phyloP scores from a whole-genome alignment of 2,888 invertebrate genomes.

The Pristionchus mayeri region DNA sequence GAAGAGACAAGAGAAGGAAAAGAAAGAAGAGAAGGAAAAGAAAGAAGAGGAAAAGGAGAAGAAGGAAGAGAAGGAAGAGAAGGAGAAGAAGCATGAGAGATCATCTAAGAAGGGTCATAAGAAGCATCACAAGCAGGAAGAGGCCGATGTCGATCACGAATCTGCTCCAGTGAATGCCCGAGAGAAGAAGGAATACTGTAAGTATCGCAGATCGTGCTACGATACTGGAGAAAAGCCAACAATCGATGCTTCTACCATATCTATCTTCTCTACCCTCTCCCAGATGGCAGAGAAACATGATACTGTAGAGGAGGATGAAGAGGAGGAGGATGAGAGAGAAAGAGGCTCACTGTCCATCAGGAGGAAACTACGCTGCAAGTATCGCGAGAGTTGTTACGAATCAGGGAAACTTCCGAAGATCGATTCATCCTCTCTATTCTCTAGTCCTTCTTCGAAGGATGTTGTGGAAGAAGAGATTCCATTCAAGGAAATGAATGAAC shows the following conservation, averaged over 20 bases:
- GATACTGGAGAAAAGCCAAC: constrained; percentile 54
- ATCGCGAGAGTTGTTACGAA: constrained; percentile 65
- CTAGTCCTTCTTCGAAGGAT: background rate
- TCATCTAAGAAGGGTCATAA: background rate
- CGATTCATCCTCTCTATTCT: background rate
- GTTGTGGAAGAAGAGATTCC: constrained; percentile 44
- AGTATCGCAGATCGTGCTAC: constrained; percentile 67
- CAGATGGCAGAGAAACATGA: constrained; percentile 16
- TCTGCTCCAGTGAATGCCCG: background rate
- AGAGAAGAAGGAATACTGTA: constrained; percentile 54
- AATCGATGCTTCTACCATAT: constrained; percentile 30
- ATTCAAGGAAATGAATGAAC: constrained; percentile 62
- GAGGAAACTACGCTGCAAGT: constrained; percentile 51
- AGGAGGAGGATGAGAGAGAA: constrained; percentile 44
- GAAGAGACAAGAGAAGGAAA: background rate
- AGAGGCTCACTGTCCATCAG: constrained; percentile 53
- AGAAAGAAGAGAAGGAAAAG: constrained; percentile 26
- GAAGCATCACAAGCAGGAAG: constrained; percentile 10
- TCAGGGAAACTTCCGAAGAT: constrained; percentile 57
- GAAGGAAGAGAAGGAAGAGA: constrained; percentile 32
- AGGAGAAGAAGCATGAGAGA: constrained; percentile 11
- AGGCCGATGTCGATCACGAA: background rate
- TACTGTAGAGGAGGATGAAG: constrained; percentile 40
- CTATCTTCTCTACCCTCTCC: constrained; percentile 25
- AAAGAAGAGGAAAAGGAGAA: background rate